Percentiles rank a stretch among this genome's conserved stretches.
These are phyloP conservation scores for Neotoxoptera formosana DNA, from an alignment of 1,140 invertebrate species.

Conservation along the genomic window DNA sequence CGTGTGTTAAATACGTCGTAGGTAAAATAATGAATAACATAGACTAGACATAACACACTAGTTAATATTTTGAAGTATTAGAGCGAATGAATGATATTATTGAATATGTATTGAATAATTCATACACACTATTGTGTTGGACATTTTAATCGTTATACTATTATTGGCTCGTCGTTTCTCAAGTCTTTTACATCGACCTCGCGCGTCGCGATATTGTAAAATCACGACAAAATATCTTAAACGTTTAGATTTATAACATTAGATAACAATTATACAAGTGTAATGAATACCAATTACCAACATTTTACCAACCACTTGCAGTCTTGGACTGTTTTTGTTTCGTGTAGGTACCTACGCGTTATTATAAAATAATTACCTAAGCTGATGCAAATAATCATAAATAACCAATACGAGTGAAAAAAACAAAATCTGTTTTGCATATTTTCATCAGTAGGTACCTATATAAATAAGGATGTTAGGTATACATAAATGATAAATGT, in stretches of 20 bases:
- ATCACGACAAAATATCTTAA: neutral
- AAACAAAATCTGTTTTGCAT: neutral
- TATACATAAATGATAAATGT: no score
- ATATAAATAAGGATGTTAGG: no score
- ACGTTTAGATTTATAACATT: neutral
- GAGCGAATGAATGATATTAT: neutral
- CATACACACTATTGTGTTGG: neutral
- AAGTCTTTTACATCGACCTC: neutral
- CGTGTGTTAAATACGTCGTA: neutral
- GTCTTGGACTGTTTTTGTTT: neutral
- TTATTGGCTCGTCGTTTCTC: neutral
- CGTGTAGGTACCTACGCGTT: neutral
- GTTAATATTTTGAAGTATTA: neutral
- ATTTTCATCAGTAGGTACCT: no score
- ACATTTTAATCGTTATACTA: neutral
- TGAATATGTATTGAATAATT: neutral
- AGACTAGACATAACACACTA: no score
- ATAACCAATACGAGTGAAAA: neutral
- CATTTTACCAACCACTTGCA: neutral
- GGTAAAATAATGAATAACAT: neutral
- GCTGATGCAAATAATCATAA: neutral
- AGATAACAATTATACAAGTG: neutral
- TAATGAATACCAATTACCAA: neutral
- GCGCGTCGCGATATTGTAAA: neutral
- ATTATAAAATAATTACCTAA: neutral